Conservation (phyloP, 2,888 invertebrate genomes). For the Lymantria monacha region DNA sequence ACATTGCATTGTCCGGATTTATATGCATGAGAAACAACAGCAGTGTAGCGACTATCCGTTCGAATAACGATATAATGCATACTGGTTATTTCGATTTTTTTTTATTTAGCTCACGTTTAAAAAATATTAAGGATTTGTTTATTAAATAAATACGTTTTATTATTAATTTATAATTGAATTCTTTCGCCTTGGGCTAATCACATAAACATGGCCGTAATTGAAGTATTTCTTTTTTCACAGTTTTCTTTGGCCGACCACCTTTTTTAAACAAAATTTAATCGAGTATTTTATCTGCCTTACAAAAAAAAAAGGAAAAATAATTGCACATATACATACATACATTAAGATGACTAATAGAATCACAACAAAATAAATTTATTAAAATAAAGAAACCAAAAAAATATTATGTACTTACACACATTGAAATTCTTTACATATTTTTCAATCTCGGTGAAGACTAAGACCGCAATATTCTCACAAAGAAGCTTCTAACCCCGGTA, state of each 20-base stretch:
- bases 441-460: slow-evolving; percentile 14
- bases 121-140: slow-evolving; percentile 4
- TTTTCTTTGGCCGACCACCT: no score
- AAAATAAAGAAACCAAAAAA: background rate
- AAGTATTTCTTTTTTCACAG: no score
- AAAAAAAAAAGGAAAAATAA: no score
- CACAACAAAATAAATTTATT: no score
- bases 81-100: slow-evolving; percentile 11
- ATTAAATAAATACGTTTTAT: background rate
- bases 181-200: no score
- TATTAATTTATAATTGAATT: no score
- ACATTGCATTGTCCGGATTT: slow-evolving; percentile 46
- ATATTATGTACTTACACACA: background rate
- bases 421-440: background rate
- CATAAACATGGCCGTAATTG: no score
- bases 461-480: slow-evolving; percentile 15
- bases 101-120: slow-evolving; percentile 2
- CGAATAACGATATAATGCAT: slow-evolving; percentile 21
- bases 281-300: no score
- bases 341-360: no score
- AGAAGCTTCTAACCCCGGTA: slow-evolving; percentile 8
- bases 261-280: no score
- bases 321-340: no score
- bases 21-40: slow-evolving; percentile 47
- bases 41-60: slow-evolving; percentile 17